Percentiles rank a stretch among this genome's conserved stretches.
phyloP scores from a whole-genome alignment of 2,888 invertebrate species.

The Unio delphinus region DNA sequence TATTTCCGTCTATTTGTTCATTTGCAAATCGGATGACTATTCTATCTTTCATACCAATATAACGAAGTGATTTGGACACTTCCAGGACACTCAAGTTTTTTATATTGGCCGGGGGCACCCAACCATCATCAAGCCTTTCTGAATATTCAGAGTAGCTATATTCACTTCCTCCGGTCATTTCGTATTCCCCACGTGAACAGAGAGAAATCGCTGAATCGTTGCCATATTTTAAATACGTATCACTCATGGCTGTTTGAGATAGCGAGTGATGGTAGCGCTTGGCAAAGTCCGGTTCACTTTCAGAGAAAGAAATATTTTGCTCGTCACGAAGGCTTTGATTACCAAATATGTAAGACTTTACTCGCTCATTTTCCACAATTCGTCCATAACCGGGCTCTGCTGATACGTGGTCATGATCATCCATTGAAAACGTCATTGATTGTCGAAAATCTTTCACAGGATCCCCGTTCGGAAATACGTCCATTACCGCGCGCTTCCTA shows the following conservation, averaged over 20 bases:
- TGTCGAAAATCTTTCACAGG: conserved; percentile 37
- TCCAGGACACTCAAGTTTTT: conserved; percentile 57
- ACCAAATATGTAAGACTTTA: conserved; percentile 32
- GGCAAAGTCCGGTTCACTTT: conserved; percentile 47
- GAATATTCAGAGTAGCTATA: conserved; percentile 60
- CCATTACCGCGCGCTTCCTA: conserved; percentile 49
- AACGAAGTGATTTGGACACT: conserved; percentile 61
- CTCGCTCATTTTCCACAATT: conserved; percentile 31
- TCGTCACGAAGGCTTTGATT: conserved; percentile 12
- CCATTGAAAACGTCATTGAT: conserved; percentile 13
- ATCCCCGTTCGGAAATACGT: conserved; percentile 54
- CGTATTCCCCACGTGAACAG: conserved; percentile 56
- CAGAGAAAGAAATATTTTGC: conserved; percentile 19
- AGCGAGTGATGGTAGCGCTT: conserved; percentile 31
- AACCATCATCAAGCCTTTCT: conserved; percentile 56
- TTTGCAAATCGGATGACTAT: conserved; percentile 61
- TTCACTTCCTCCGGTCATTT: conserved; percentile 56
- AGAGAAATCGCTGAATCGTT: conserved; percentile 63
- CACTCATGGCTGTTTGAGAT: conserved; percentile 50
- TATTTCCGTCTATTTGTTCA: conserved; percentile 67
- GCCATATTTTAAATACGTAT: conserved; percentile 46
- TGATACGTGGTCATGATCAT: conserved; percentile 5
- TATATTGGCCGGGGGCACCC: conserved; percentile 60
- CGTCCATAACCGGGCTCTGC: conserved; percentile 25
- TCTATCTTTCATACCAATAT: conserved; percentile 67